Base-by-base conservation (phyloP, 2,113 vertebrate genomes). In the Cynopterus brachyotis region DNA sequence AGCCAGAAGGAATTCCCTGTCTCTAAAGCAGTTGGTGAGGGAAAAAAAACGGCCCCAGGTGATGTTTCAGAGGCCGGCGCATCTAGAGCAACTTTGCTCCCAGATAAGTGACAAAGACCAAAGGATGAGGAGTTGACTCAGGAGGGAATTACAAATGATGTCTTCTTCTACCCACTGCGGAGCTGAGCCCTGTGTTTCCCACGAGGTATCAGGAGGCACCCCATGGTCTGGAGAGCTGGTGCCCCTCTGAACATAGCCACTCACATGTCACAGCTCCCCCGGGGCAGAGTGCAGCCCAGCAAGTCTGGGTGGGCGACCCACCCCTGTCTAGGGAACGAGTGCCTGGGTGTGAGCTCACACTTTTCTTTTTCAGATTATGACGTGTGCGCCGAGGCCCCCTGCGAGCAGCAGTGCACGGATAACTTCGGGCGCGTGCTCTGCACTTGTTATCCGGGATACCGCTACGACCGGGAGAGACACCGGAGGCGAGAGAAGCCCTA, bases 391-490 rank as follows among this genome's bases (percentile, higher is more conserved):
- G 99, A 99, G 92, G 99, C 99, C 69, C 99, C 99, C 57, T 99
- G 99, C 0, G 99, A 99, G 97, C 99, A 99, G 96, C 99, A 99
- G 97, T 99, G 99, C 95, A 99, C 99, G 0, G 99, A 99, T 93
- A 99, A 99, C 97, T 99, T 99, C 9, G 99, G 99, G 16, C 98
- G 99, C 1, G 99, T 99, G 35, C 98, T 99, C 19, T 99, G 99
- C 96, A 99, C 99, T 1, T 99, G 99, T 98, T 99, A 99, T 72
- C 98, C 98, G 0, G 99, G 99, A 17, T 99, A 99, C 96, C 99
- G 99, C n/a, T 99, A 99, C 0, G 99, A 99, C 96, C 99, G 99
- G 0, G 99, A 99, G 93, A 98, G 99, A 89, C 99, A 99, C 98
- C 98, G 99, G 95, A 99, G 99, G 96, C 98, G 99, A 53, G 98